A percentile compares a stretch with the other conserved stretches of the same genome.
phyloP scores from a whole-genome alignment of 2,113 vertebrate species.

The Plecotus auritus region DNA sequence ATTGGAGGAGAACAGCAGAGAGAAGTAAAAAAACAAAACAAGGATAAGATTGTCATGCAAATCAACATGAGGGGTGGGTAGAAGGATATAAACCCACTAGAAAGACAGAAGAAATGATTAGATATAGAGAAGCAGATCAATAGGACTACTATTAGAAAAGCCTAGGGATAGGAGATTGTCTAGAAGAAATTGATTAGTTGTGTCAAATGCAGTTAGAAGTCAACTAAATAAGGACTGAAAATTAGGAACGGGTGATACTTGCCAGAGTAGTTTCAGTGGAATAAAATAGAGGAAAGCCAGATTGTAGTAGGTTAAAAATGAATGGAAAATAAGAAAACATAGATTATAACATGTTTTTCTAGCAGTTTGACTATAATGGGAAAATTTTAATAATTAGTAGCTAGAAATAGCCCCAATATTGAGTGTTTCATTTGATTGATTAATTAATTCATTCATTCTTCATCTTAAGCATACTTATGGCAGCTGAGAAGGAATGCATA shows the following conservation, averaged over 20 bases:
- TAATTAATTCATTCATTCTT: not conserved
- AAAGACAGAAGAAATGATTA: not conserved
- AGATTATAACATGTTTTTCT: not conserved
- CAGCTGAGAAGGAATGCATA: not conserved
- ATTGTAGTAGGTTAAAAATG: not conserved
- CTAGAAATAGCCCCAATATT: not conserved
- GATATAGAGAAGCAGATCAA: not conserved
- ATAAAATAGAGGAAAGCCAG: not conserved
- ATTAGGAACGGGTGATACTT: not conserved
- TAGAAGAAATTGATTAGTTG: not conserved
- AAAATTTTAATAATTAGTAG: conserved; percentile 8
- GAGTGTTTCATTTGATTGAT: not conserved
- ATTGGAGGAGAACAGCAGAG: not conserved
- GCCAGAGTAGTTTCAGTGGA: not conserved
- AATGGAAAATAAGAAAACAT: not conserved
- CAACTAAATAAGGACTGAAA: conserved; percentile 1
- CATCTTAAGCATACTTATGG: not conserved
- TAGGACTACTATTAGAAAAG: not conserved
- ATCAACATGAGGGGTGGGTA: not conserved
- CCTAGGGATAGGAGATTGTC: not conserved
- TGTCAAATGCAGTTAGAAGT: not conserved
- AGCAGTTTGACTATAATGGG: not conserved
- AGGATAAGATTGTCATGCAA: not conserved
- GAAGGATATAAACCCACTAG: not conserved
- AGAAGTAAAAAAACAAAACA: not conserved